Conservation (phyloP, 2,888 invertebrate genomes). For the Oscheius sp. region DNA sequence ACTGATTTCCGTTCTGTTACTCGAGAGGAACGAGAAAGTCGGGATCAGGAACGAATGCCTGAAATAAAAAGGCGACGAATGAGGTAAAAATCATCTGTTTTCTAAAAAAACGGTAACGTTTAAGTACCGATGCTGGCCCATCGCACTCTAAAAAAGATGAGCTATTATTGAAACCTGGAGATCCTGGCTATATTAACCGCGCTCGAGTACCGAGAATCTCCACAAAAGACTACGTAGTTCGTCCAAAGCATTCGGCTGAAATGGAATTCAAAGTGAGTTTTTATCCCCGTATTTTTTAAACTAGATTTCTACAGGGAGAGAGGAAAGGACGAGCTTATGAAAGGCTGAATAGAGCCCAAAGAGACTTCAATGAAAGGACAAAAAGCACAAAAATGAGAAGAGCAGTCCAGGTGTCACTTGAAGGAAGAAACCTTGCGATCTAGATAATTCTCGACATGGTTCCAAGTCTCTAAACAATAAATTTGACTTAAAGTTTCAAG, state of each 20-base stretch:
- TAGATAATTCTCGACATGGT: slow-evolving; percentile 30
- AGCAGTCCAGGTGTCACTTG: slow-evolving; percentile 62
- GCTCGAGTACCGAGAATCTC: slow-evolving; percentile 88
- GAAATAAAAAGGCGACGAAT: slow-evolving; percentile 68
- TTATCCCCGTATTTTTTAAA: too few relatives aligned
- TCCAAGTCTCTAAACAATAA: too few relatives aligned
- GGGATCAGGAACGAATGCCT: slow-evolving; percentile 87
- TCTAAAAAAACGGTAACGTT: not conserved
- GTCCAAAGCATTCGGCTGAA: slow-evolving; percentile 77
- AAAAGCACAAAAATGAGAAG: slow-evolving; percentile 55
- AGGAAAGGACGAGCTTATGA: slow-evolving; percentile 42
- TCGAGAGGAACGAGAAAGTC: slow-evolving; percentile 89
- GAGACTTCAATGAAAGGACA: slow-evolving; percentile 67
- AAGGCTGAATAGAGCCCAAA: slow-evolving; percentile 57
- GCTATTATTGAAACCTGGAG: slow-evolving; percentile 37
- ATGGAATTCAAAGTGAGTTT: slow-evolving; percentile 56
- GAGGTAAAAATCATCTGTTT: slow-evolving; percentile 40
- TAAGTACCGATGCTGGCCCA: slow-evolving; percentile 28
- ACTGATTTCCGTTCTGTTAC: slow-evolving; percentile 87
- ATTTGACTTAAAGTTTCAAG: too few relatives aligned
- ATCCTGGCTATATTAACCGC: slow-evolving; percentile 47
- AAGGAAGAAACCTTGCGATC: slow-evolving; percentile 65
- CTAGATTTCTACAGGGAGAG: slow-evolving; percentile 34
- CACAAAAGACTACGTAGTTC: slow-evolving; percentile 92
- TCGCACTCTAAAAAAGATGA: not conserved